Evolutionary conservation across 2,113 vertebrate species (phyloP), one percentile per base, ranked within the genome.

Genomic region (Lethenteron camtschaticum): DNA sequence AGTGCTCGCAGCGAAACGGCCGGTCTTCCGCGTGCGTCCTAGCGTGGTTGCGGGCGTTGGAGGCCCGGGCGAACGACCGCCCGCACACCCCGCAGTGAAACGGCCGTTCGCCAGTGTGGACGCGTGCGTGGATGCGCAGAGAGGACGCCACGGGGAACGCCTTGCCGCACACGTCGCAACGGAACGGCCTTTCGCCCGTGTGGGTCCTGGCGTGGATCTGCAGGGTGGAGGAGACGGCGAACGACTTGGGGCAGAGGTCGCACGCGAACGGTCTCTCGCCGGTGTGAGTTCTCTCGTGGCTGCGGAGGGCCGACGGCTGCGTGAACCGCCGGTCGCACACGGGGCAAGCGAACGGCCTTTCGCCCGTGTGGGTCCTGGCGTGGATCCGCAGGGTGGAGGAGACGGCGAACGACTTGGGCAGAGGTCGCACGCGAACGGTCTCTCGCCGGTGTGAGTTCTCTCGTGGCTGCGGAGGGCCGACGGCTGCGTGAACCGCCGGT

Each of bases 1-100:
- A 91, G 56, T 87, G 83, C 71, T 83, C 84, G 77, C 88, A 89
- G 74, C 58, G 69, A 56, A 78, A 79, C 2, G 78, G 77, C 12
- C 73, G 68, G 9, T 78, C 76, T 16, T 85, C 77, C 71, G 83
- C 82, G 75, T 83, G 81, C 11, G 81, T 84, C 76, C 80, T 81
- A 74, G 83, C 86, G 76, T 90, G 82, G 75, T 85, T 87, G 57
- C 80, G 63, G 2, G 24, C 63, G 10, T 24, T 24, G 24, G 24
- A n/a, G 24, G 63, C n/a, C 24, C 24, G 63, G n/a, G 63, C n/a
- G 24, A 66, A 66, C 24, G 63, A n/a, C 63, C 24, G n/a, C 9
- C 24, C 63, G 24, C 63, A 66, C 9, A 66, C 10, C n/a, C n/a
- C 24, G 63, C 63, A 66, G n/a, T 8, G n/a, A 10, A 16, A 66